A percentile compares a stretch with the other conserved stretches of the same genome.
phyloP scores from a whole-genome alignment of 2,113 vertebrate genomes.

The Dipodomys spectabilis region DNA sequence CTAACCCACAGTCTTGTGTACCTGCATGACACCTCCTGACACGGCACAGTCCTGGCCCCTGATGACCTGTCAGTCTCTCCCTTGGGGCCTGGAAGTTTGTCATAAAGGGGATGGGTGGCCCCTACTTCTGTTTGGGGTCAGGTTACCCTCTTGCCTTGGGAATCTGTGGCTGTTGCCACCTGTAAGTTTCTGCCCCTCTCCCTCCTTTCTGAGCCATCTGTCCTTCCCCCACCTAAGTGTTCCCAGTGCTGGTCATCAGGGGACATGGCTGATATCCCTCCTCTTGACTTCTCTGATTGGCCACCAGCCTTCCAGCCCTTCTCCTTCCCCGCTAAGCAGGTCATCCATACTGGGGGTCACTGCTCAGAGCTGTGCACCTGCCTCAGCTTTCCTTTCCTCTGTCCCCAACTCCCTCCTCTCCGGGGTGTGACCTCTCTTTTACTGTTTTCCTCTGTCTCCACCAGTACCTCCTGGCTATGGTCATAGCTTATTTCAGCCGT shows the following conservation, averaged over 20 bases:
- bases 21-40: neutral
- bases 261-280: fast-evolving
- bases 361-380: fast-evolving
- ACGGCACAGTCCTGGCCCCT: neutral
- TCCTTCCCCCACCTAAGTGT: neutral
- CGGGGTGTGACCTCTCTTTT: neutral
- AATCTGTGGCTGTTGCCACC: neutral
- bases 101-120: too few species aligned
- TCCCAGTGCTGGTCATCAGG: neutral
- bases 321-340: too few species aligned
- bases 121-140: neutral
- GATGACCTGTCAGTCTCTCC: too few species aligned
- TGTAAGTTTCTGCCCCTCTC: neutral
- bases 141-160: neutral
- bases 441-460: neutral
- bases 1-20: neutral
- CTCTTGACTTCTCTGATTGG: too few species aligned
- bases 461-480: constrained; percentile 70
- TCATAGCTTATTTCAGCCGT: neutral
- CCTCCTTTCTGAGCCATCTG: neutral
- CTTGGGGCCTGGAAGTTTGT: too few species aligned
- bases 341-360: fast-evolving
- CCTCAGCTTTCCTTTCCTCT: neutral
- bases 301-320: fast-evolving
- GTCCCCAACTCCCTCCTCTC: neutral